Conservation (phyloP, 2,113 vertebrate species). For the Oryzias melastigma region DNA sequence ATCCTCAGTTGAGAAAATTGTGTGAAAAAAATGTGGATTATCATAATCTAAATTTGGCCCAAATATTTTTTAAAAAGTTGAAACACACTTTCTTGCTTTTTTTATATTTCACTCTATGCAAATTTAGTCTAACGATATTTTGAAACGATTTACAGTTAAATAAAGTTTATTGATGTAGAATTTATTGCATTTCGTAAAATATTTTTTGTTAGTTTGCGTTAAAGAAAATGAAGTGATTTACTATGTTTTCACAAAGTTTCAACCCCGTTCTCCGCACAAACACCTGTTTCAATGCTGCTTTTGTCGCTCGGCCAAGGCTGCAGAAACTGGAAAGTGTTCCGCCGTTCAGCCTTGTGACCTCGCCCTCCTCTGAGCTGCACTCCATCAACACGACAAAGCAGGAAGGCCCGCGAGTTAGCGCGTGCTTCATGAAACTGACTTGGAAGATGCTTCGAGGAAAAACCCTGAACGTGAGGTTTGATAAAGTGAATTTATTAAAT, state of each 20-base stretch:
- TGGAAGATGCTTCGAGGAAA: slow-evolving; percentile 5
- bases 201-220: too few species aligned
- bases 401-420: slow-evolving; percentile 2
- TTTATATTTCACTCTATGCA: too few species aligned
- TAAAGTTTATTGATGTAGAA: too few species aligned
- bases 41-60: too few species aligned
- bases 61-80: too few species aligned
- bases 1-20: too few species aligned
- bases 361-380: slow-evolving; percentile 35
- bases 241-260: background rate
- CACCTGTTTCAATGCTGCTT: background rate
- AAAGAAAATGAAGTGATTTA: background rate
- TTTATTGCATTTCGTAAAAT: too few species aligned
- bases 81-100: too few species aligned
- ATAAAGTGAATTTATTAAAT: slow-evolving; percentile 23
- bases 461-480: slow-evolving; percentile 2
- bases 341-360: slow-evolving; percentile 34
- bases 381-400: slow-evolving; percentile 40
- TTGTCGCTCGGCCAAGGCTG: slow-evolving; percentile 43
- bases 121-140: too few species aligned
- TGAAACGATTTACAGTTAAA: too few species aligned
- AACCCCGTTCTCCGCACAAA: background rate
- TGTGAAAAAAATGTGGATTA: too few species aligned
- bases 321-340: slow-evolving; percentile 15
- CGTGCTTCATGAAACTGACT: background rate